Conservation (phyloP, 2,797 vertebrate genomes). For the Dendrocincla fuliginosa region DNA sequence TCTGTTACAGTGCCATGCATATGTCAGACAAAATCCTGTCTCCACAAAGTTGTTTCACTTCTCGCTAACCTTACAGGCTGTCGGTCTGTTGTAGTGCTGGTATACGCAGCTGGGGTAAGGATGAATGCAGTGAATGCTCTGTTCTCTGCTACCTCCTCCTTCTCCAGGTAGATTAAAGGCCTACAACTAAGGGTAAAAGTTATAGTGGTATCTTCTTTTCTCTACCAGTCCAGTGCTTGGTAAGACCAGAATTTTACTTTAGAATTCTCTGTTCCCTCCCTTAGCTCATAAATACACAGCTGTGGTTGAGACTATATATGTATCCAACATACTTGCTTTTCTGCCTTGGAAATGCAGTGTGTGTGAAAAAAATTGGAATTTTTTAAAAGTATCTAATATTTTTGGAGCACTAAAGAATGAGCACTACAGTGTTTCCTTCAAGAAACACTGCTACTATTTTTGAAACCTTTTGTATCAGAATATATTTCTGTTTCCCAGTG, state of each 20-base stretch:
- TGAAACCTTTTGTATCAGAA: background rate
- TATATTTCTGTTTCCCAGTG: constrained; percentile 13
- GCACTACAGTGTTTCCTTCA: background rate
- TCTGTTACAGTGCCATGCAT: background rate
- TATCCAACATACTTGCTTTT: background rate
- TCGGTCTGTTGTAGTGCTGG: background rate
- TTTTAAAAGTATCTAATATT: background rate
- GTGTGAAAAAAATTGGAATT: background rate
- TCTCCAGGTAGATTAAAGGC: background rate
- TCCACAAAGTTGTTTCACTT: background rate
- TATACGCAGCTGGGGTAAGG: background rate
- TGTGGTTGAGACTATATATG: background rate
- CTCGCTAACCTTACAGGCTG: background rate
- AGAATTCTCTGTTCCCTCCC: background rate
- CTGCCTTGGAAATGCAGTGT: background rate
- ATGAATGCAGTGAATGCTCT: background rate
- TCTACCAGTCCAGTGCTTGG: background rate
- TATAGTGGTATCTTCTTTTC: background rate
- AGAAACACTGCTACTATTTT: background rate
- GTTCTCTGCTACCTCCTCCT: background rate
- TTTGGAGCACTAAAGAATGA: background rate
- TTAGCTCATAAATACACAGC: background rate
- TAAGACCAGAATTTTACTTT: background rate
- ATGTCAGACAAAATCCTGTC: background rate
- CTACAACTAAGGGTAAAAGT: background rate